Evolutionary conservation across 2,797 vertebrate species (phyloP).

Genomic region (Pseudopleuronectes americanus): DNA sequence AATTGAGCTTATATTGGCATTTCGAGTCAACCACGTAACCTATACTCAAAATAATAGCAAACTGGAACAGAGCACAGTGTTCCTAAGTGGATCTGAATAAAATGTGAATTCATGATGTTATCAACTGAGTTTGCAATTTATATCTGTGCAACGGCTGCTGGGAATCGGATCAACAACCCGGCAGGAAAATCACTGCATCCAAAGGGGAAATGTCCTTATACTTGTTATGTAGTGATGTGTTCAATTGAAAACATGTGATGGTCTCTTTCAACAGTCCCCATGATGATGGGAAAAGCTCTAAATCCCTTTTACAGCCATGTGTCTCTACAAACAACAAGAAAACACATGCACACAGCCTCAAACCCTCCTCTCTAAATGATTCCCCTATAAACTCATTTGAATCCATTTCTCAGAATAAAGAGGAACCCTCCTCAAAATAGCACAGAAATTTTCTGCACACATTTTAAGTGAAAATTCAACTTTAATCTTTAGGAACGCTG

Average conservation of each 20-base stretch:
- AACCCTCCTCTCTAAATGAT: conserved; percentile 4
- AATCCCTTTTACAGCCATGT: conserved; percentile 37
- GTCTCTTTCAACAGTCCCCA: conserved; percentile 33
- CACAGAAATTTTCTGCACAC: not conserved
- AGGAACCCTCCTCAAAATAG: not conserved
- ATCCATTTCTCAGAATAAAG: conserved; percentile 1
- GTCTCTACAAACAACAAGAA: conserved; percentile 36
- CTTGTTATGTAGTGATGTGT: conserved; percentile 32
- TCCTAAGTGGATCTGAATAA: conserved; percentile 8
- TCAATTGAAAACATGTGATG: conserved; percentile 50
- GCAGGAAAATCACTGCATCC: conserved; percentile 29
- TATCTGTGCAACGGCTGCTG: conserved; percentile 1
- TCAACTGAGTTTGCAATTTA: not conserved
- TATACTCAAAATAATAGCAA: conserved; percentile 21
- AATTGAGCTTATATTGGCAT: conserved; percentile 36
- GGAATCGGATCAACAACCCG: conserved; percentile 13
- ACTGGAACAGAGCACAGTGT: conserved; percentile 14
- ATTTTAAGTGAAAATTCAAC: not conserved
- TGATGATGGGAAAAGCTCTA: conserved; percentile 33
- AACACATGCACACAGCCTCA: conserved; percentile 13
- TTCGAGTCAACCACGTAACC: conserved; percentile 12
- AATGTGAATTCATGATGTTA: conserved; percentile 3
- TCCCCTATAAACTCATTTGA: conserved; percentile 8
- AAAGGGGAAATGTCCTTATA: conserved; percentile 27
- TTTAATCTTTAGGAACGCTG: not conserved